Evolutionary conservation across 2,888 invertebrate species (phyloP).

Genomic region (Abrostola tripartita): DNA sequence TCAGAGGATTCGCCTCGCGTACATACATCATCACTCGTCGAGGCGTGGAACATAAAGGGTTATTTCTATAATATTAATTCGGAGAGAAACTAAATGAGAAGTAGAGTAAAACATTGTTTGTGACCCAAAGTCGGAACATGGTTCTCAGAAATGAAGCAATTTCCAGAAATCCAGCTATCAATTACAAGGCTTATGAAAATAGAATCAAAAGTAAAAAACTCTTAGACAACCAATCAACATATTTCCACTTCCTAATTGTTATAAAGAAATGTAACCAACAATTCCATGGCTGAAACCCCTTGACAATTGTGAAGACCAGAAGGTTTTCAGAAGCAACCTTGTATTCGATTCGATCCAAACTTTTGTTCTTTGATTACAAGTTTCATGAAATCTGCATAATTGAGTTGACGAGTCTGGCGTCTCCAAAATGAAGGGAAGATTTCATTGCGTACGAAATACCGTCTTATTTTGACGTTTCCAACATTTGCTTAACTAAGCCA

Average conservation of each 20-base stretch:
- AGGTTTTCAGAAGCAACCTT: slow-evolving; percentile 29
- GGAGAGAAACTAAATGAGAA: no score
- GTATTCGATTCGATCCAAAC: slow-evolving; percentile 47
- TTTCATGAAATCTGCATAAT: slow-evolving; percentile 56
- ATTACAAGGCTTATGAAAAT: background rate
- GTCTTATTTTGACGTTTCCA: slow-evolving; percentile 38
- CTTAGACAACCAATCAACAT: background rate
- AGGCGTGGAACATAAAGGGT: no score
- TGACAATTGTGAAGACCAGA: slow-evolving; percentile 12
- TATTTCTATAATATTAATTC: no score
- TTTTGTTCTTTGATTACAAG: slow-evolving; percentile 61
- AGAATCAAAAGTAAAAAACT: background rate
- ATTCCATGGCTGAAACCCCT: slow-evolving; percentile 1
- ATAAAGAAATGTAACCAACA: slow-evolving; percentile 18
- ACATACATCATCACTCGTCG: no score
- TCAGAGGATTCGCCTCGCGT: no score
- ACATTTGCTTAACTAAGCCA: slow-evolving; percentile 48
- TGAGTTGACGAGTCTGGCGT: slow-evolving; percentile 46
- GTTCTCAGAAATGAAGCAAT: no score
- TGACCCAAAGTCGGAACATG: no score
- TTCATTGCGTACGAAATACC: slow-evolving; percentile 45
- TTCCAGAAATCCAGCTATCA: background rate
- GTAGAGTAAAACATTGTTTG: no score
- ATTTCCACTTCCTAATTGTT: slow-evolving; percentile 5
- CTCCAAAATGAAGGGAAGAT: slow-evolving; percentile 48